A percentile compares a stretch with the other conserved stretches of the same genome.
These are phyloP conservation scores for Patella pellucida DNA, from an alignment of 2,888 invertebrate genomes.

Conservation along the genomic window DNA sequence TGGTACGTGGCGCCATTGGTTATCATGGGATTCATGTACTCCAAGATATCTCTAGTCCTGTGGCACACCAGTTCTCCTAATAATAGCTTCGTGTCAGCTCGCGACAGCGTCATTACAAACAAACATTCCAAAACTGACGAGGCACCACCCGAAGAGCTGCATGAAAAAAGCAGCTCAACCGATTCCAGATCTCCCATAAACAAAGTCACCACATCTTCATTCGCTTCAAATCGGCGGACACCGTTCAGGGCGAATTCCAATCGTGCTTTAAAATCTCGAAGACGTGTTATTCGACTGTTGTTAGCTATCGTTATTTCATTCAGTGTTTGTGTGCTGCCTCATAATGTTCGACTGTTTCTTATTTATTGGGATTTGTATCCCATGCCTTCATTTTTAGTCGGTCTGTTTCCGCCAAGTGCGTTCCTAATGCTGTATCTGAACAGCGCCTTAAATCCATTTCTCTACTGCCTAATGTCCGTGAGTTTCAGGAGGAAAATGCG, in stretches of 20 bases:
- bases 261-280: slow-evolving; percentile 78
- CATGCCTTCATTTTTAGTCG: slow-evolving; percentile 66
- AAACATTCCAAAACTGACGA: neutral
- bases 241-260: slow-evolving; percentile 33
- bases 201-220: neutral
- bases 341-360: slow-evolving; percentile 84
- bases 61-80: slow-evolving; percentile 76
- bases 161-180: neutral
- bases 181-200: neutral
- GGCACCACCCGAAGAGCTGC: neutral
- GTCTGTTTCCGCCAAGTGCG: slow-evolving; percentile 82
- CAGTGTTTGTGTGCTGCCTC: slow-evolving; percentile 89
- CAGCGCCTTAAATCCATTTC: slow-evolving; percentile 89
- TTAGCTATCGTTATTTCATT: slow-evolving; percentile 90
- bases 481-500: slow-evolving; percentile 90
- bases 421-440: slow-evolving; percentile 90
- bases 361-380: slow-evolving; percentile 80
- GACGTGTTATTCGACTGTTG: slow-evolving; percentile 89
- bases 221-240: neutral
- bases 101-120: neutral
- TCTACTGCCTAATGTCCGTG: slow-evolving; percentile 88
- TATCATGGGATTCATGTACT: slow-evolving; percentile 84
- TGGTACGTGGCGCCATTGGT: slow-evolving; percentile 86
- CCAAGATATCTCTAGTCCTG: slow-evolving; percentile 85
- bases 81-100: neutral